A percentile compares a stretch with the other conserved stretches of the same genome.
Conservation (phyloP, 1,140 invertebrate species). For the Bombus sibiricus region DNA sequence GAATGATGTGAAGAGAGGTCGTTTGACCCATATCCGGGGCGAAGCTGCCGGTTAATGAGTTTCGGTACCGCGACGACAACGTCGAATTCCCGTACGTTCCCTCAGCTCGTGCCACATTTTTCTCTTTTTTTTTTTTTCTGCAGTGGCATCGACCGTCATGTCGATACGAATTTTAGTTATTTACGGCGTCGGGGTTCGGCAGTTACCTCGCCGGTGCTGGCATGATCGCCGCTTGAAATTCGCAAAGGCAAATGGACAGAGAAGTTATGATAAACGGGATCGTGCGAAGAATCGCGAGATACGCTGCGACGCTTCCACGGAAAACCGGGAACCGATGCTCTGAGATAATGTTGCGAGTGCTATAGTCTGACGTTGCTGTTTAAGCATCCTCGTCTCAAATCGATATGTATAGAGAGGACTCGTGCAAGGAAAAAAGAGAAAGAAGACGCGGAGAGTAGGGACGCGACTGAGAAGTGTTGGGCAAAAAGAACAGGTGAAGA, state of each 20-base stretch:
- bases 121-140: background rate
- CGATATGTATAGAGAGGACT: background rate
- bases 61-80: constrained; percentile 28
- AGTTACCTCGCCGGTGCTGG: background rate
- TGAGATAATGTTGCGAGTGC: constrained; percentile 30
- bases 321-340: constrained; percentile 1
- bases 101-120: constrained; percentile 3
- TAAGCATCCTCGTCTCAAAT: constrained; percentile 6
- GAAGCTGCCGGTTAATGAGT: constrained; percentile 42
- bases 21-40: constrained; percentile 37
- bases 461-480: background rate
- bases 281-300: constrained; percentile 36
- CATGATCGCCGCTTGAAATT: constrained; percentile 12
- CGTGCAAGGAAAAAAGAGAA: no score
- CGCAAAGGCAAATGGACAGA: constrained; percentile 35
- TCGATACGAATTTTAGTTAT: constrained; percentile 37
- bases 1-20: constrained; percentile 19
- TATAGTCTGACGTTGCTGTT: constrained; percentile 9
- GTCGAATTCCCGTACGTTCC: background rate
- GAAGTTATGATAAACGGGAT: constrained; percentile 48
- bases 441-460: no score
- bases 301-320: background rate
- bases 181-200: background rate
- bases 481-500: background rate
- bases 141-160: background rate